phyloP scores from a whole-genome alignment of 2,888 invertebrate species.

The Nemoura dubitans region DNA sequence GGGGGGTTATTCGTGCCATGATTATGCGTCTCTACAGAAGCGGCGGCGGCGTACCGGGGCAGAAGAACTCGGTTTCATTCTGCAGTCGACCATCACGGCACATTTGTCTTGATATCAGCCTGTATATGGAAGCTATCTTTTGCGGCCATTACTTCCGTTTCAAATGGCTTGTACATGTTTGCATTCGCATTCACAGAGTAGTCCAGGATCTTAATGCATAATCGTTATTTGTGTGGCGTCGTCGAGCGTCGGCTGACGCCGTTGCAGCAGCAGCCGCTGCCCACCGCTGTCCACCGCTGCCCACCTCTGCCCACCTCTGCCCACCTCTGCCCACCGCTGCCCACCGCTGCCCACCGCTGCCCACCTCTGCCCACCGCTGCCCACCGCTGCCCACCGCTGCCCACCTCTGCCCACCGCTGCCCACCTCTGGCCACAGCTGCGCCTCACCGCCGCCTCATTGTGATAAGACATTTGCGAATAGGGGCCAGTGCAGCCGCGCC shows the following conservation, averaged over 20 bases:
- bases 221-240: slow-evolving; percentile 26
- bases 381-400: too few relatives aligned
- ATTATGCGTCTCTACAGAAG: background rate
- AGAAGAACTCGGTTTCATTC: background rate
- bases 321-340: background rate
- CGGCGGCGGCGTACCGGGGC: background rate
- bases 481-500: background rate
- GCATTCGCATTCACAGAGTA: background rate
- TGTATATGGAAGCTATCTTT: background rate
- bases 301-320: background rate
- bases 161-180: slow-evolving; percentile 14
- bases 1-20: background rate
- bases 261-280: background rate
- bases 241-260: background rate
- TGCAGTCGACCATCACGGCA: background rate
- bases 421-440: too few relatives aligned
- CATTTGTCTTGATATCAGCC: slow-evolving; percentile 12
- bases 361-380: too few relatives aligned
- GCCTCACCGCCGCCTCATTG: background rate
- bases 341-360: too few relatives aligned
- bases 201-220: slow-evolving; percentile 33
- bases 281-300: background rate
- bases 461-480: slow-evolving; percentile 19
- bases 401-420: too few relatives aligned
- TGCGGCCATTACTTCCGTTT: slow-evolving; percentile 4